phyloP scores from a whole-genome alignment of 2,113 vertebrate genomes.

The Pardalotus punctatus region DNA sequence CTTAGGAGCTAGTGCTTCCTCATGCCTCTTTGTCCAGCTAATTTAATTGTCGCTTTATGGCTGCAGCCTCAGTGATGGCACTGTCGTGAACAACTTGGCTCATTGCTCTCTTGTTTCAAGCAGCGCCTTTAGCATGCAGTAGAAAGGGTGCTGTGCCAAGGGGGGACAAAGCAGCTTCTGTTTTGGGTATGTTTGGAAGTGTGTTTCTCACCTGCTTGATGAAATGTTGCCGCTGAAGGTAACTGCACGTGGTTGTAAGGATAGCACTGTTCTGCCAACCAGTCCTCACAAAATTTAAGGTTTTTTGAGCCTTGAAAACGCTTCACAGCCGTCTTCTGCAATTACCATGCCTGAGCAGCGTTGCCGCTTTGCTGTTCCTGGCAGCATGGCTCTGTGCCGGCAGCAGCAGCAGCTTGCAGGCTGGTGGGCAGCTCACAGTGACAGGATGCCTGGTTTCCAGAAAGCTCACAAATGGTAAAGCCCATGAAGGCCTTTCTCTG shows the following conservation, averaged over 20 bases:
- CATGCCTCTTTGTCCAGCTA: not conserved
- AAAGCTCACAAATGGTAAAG: not conserved
- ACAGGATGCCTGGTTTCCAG: not conserved
- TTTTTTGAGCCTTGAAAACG: not conserved
- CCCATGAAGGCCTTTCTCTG: not conserved
- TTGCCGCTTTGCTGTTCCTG: not conserved
- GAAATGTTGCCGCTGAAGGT: slow-evolving; percentile 12
- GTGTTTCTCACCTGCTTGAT: slow-evolving; percentile 24
- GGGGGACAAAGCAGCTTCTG: slow-evolving; percentile 9
- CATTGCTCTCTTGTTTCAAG: not conserved
- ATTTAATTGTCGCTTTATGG: not conserved
- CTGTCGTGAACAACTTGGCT: not conserved
- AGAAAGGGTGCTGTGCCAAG: not conserved
- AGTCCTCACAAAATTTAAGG: not conserved
- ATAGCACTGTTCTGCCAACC: not conserved
- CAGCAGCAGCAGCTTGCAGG: accelerated
- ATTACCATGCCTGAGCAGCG: not conserved
- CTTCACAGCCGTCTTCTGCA: not conserved
- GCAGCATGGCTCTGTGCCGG: not conserved
- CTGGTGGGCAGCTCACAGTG: not conserved
- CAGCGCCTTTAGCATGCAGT: not conserved
- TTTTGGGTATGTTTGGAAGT: not conserved
- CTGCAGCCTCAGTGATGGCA: not conserved
- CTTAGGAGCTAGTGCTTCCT: not conserved
- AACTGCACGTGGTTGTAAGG: not conserved